Percentiles rank a stretch among this genome's conserved stretches.
Evolutionary conservation across 2,797 vertebrate species (phyloP).

Genomic region (Coccyzus lansbergi): DNA sequence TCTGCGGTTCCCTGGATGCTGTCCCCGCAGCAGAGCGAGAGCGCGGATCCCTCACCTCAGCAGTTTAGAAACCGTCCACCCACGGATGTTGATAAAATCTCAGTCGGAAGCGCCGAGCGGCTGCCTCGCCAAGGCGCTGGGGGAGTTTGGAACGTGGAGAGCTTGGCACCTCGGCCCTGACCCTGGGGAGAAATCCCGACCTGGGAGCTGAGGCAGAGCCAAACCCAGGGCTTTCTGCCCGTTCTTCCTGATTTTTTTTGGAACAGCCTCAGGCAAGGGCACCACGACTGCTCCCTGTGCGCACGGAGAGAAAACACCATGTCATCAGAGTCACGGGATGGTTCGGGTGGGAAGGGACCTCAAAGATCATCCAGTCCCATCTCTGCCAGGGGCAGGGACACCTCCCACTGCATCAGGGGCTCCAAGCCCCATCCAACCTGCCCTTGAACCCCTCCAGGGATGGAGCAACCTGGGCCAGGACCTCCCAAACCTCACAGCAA

Average conservation of each 20-base stretch:
- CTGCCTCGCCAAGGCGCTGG: neutral
- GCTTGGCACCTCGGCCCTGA: neutral
- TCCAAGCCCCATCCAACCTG: too few relatives aligned
- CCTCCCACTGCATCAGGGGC: too few relatives aligned
- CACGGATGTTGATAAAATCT: fast-evolving
- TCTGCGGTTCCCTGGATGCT: neutral
- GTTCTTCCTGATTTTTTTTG: neutral
- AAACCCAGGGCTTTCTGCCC: neutral
- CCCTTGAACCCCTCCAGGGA: too few relatives aligned
- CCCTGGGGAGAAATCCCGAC: neutral
- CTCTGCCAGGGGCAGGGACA: too few relatives aligned
- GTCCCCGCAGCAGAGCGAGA: neutral
- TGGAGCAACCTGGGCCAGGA: too few relatives aligned
- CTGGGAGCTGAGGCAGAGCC: neutral
- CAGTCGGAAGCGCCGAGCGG: neutral
- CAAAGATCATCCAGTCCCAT: too few relatives aligned
- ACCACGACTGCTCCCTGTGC: neutral
- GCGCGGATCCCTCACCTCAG: neutral
- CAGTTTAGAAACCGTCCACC: neutral
- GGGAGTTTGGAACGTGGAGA: neutral
- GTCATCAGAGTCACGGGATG: neutral
- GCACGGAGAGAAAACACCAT: fast-evolving
- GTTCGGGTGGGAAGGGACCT: too few relatives aligned
- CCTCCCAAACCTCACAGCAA: too few relatives aligned
- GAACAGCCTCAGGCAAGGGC: neutral